Evolutionary conservation across 2,113 vertebrate species (phyloP).

Genomic region (Tupaia tana): DNA sequence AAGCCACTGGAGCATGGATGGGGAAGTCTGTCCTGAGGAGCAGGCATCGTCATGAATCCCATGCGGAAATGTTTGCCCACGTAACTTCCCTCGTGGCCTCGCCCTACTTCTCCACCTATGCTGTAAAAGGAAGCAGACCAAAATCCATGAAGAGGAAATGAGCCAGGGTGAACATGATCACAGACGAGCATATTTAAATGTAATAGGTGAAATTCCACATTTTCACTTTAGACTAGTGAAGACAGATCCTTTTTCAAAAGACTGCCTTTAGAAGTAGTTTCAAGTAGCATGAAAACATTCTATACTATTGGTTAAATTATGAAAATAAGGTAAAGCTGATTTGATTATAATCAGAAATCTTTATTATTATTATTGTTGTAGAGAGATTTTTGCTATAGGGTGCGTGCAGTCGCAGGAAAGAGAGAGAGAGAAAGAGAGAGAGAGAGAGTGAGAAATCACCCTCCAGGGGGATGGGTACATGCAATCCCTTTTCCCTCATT

Average conservation of each 20-base stretch:
- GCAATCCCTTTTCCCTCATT: too few relatives aligned
- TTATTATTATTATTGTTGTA: too few relatives aligned
- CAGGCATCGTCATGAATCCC: slow-evolving; percentile 99
- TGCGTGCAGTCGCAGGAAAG: too few relatives aligned
- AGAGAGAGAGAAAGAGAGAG: too few relatives aligned
- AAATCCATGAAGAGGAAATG: neutral
- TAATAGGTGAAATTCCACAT: fast-evolving
- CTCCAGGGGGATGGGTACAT: too few relatives aligned
- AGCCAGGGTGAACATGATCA: fast-evolving
- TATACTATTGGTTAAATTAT: neutral
- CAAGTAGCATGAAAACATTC: neutral
- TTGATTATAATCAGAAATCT: neutral
- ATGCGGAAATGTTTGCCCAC: slow-evolving; percentile 96
- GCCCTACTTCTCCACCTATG: slow-evolving; percentile 93
- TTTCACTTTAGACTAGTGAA: neutral
- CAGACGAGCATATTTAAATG: fast-evolving
- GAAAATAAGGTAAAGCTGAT: neutral
- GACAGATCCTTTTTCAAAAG: neutral
- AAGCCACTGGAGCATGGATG: slow-evolving; percentile 93
- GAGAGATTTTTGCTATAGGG: too few relatives aligned
- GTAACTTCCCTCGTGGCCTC: slow-evolving; percentile 91
- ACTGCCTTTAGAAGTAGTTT: neutral
- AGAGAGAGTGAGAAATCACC: too few relatives aligned
- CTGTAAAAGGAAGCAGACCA: slow-evolving; percentile 85
- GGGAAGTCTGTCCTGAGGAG: slow-evolving; percentile 94